Percentiles rank a stretch among this genome's conserved stretches.
Conservation (phyloP, 2,888 invertebrate species). For the Agrotis ipsilon region DNA sequence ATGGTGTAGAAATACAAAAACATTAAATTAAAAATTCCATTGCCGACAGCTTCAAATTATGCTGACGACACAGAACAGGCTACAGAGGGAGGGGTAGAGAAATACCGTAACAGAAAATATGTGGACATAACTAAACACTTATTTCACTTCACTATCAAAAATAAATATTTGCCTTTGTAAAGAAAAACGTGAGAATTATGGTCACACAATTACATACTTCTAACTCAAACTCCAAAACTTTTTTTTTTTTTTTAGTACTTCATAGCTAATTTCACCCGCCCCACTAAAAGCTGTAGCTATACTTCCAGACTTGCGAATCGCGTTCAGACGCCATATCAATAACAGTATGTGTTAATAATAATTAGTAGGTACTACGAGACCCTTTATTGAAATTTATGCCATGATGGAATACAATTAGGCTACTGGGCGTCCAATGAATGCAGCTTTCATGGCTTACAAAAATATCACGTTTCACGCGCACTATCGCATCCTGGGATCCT, state of each 20-base stretch:
- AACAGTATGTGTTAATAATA: slow-evolving; percentile 61
- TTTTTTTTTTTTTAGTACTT: no score
- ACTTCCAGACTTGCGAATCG: neutral
- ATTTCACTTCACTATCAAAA: neutral
- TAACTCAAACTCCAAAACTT: neutral
- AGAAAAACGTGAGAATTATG: neutral
- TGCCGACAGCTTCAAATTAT: no score
- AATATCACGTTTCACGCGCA: slow-evolving; percentile 88
- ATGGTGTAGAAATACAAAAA: no score
- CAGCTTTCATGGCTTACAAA: slow-evolving; percentile 81
- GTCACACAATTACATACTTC: neutral
- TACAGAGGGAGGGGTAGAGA: no score
- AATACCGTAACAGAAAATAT: no score
- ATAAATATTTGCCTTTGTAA: no score
- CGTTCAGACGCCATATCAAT: slow-evolving; percentile 46
- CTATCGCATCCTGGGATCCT: slow-evolving; percentile 84
- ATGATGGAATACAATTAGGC: slow-evolving; percentile 71
- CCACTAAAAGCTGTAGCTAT: slow-evolving; percentile 4
- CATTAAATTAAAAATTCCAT: no score
- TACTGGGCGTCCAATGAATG: slow-evolving; percentile 78
- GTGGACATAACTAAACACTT: neutral
- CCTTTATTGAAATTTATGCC: slow-evolving; percentile 68
- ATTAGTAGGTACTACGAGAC: slow-evolving; percentile 56
- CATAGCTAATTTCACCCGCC: neutral
- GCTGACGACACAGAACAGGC: no score